Percentiles rank a stretch among this genome's conserved stretches.
Conservation (phyloP, 2,888 invertebrate genomes). For the Hoplodrina ambigua region DNA sequence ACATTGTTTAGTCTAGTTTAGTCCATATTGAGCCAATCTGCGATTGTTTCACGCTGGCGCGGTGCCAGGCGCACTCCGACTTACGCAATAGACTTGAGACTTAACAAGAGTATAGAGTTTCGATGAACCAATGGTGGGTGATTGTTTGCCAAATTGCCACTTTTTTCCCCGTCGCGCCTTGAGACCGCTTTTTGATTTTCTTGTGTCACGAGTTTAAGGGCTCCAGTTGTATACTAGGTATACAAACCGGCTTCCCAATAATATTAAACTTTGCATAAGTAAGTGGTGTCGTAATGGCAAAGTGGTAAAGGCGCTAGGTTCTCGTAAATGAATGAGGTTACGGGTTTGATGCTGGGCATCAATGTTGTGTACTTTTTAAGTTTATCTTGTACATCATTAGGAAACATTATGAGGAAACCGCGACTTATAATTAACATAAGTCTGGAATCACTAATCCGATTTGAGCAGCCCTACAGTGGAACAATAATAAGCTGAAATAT, state of each 20-base stretch:
- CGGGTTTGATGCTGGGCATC: too few relatives aligned
- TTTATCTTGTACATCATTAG: too few relatives aligned
- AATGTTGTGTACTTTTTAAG: too few relatives aligned
- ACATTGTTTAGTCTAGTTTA: conserved; percentile 29
- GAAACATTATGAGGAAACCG: too few relatives aligned
- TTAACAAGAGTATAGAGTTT: conserved; percentile 28
- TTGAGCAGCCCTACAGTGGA: too few relatives aligned
- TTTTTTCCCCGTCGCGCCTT: neutral
- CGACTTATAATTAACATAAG: too few relatives aligned
- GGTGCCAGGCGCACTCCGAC: conserved; percentile 25
- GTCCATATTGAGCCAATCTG: conserved; percentile 31
- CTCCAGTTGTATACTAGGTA: neutral
- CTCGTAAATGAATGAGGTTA: too few relatives aligned
- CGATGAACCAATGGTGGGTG: conserved; percentile 21
- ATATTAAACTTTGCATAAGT: too few relatives aligned
- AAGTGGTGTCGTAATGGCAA: too few relatives aligned
- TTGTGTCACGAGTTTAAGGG: neutral
- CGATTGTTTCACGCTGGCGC: conserved; percentile 17
- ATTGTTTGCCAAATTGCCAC: conserved; percentile 5
- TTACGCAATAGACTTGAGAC: conserved; percentile 39
- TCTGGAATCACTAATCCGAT: too few relatives aligned
- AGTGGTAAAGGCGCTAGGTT: too few relatives aligned
- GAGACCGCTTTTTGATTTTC: neutral
- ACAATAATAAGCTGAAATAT: too few relatives aligned
- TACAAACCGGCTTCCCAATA: neutral